These are phyloP conservation scores for Ivindomyrus marchei DNA, from an alignment of 2,113 vertebrate genomes.

Conservation along the genomic window DNA sequence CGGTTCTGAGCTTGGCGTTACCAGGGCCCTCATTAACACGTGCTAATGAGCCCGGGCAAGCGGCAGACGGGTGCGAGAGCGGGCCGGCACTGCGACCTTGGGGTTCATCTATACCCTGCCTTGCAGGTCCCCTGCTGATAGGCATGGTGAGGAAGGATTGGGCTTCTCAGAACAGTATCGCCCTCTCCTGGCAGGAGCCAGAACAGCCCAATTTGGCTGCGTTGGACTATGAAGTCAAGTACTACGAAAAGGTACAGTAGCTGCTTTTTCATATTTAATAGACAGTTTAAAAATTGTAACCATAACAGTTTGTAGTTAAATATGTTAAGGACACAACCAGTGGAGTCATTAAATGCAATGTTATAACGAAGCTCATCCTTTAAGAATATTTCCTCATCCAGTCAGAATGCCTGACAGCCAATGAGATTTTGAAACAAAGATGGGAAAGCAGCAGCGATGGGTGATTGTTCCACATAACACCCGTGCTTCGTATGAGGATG, in stretches of 20 bases:
- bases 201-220: constrained; percentile 72
- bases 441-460: neutral
- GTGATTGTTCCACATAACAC: neutral
- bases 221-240: constrained; percentile 96
- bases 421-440: neutral
- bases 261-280: neutral
- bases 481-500: neutral
- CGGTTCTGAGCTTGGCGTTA: neutral
- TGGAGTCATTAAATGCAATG: neutral
- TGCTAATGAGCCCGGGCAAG: constrained; percentile 21
- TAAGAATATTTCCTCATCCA: neutral
- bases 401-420: neutral
- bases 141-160: constrained; percentile 89
- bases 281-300: neutral
- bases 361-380: neutral
- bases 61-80: neutral
- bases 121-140: constrained; percentile 82
- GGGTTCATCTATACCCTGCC: constrained; percentile 41
- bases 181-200: constrained; percentile 91
- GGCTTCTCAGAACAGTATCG: constrained; percentile 94
- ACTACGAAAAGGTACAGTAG: constrained; percentile 82
- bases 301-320: neutral
- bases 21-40: constrained; percentile 8
- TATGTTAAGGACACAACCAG: neutral
- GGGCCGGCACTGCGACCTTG: neutral